Evolutionary conservation across 1,140 invertebrate genomes (phyloP), one percentile per base, ranked within the genome.

Genomic region (Atta cephalotes): DNA sequence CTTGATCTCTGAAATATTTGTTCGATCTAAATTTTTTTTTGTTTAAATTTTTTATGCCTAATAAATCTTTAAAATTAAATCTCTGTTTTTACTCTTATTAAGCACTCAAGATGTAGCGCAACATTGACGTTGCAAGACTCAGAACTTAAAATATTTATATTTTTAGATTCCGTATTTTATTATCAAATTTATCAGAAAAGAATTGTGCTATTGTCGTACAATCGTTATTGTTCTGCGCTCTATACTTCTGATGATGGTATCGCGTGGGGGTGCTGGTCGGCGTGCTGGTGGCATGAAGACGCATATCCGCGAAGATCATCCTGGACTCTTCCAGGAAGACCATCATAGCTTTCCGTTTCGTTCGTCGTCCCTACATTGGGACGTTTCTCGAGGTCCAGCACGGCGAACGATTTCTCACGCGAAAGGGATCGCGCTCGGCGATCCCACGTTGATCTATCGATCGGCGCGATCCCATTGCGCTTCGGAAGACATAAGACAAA

Each of bases 281-380:
- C 18, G 95, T 95, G 92, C 95, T 95, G 2, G 94, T 95, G 10
- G 95, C 95, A 91, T 95, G 94, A 56, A 95, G 90, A 28, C 93
- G 90, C 93, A 95, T 95, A 80, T 95, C 94, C 90, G 94, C 93
- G 87, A 95, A 95, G 81, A 95, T 95, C 95, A 95, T 95, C 87
- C 93, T 95, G 21, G 95, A 91, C 70, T 95, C 94, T 92, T 95
- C 95, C 39, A 95, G 87, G 86, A 95, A 95, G 88, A 95, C 95
- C 95, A 95, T 95, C 65, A 93, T 95, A 88, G 74, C 82, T 80
- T 68, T 68, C 78, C 35, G 35, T 63, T 35, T 74, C 86, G 72
- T 87, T 77, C 71, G 60, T 87, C 86, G 87, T 85, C 76, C 91
- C 93, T 92, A 94, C 94, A 95, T 95, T 78, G 72, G 85, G 71